Evolutionary conservation across 2,113 vertebrate species (phyloP), one percentile per base, ranked within the genome.

Genomic region (Acrocephalus arundinaceus): DNA sequence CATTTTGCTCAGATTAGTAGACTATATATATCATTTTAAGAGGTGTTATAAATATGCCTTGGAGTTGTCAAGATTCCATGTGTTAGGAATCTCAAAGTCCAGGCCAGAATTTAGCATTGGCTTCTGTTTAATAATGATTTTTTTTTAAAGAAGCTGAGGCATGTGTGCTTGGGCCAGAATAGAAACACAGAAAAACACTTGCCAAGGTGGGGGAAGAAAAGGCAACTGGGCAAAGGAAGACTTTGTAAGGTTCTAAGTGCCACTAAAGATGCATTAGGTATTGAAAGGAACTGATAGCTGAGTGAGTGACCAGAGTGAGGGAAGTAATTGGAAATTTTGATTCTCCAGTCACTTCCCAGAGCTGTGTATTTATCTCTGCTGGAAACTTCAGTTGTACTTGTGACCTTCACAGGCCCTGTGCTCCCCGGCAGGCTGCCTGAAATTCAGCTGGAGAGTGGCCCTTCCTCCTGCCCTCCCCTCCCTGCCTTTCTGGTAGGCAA

Each of bases 381-480:
- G 94, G 88, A 85, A 57, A 49, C 79, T 59, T 33, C 67, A 82
- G 72, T 41, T 89, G 74, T 91, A 10, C 49, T 89, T 52, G 85
- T 96, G 95, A 90, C 95, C 95, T 96, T 94, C 91, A 84, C 39
- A 25, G 80, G 78, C 78, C 0, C 94, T 18, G 39, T 49, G 71
- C 65, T 86, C 77, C 37, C 46, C 39, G 1, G 79, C 86, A 73
- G 11, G 52, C 93, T 90, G 90, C 87, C 89, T 74, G 79, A 77
- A 59, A 81, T 62, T 7, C 85, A 25, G 22, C 79, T 55, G 8
- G 22, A 25, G 49, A 43, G 20, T 0, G 1, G 48, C 33, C 43
- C 43, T 45, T 15, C 43, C 43, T 45, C 43, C 43, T n/a, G 16
- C 63, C 41, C 28, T 52, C 43, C 43, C 43, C 55, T 79, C 15